Conservation (phyloP, 2,113 vertebrate genomes). For the Nycticryphes semicollaris region DNA sequence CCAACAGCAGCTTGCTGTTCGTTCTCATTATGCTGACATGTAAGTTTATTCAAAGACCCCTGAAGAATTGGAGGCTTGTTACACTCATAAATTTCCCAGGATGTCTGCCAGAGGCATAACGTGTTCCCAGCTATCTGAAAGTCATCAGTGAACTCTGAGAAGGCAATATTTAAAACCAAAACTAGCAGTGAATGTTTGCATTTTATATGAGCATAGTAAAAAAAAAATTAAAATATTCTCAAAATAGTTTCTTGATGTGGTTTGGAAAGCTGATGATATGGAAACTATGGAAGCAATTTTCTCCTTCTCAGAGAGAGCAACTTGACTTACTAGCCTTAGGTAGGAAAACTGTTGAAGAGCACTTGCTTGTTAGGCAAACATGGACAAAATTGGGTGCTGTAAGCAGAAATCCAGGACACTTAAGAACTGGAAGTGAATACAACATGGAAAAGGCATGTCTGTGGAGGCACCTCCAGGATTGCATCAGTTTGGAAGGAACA, state of each 20-base stretch:
- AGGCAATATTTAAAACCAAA: background rate
- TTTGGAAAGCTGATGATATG: background rate
- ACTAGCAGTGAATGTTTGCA: background rate
- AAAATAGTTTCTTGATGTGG: background rate
- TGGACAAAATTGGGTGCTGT: background rate
- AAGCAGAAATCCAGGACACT: background rate
- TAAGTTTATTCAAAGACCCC: background rate
- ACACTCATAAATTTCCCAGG: conserved; percentile 6
- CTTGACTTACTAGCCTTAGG: background rate
- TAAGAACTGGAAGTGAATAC: background rate
- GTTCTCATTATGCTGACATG: background rate
- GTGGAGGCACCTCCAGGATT: background rate
- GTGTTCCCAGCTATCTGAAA: background rate
- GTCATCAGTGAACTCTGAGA: background rate
- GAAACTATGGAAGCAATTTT: background rate
- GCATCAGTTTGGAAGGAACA: background rate
- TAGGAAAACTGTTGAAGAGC: background rate
- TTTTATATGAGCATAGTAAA: background rate
- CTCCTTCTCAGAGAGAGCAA: background rate
- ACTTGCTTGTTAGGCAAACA: background rate
- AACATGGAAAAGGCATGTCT: background rate
- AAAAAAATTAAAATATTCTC: background rate
- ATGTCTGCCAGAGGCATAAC: background rate
- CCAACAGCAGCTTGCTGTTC: background rate
- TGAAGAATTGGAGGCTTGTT: background rate